These are phyloP conservation scores for Caenorhabditis parvicauda DNA, from an alignment of 2,888 invertebrate species.

Conservation along the genomic window DNA sequence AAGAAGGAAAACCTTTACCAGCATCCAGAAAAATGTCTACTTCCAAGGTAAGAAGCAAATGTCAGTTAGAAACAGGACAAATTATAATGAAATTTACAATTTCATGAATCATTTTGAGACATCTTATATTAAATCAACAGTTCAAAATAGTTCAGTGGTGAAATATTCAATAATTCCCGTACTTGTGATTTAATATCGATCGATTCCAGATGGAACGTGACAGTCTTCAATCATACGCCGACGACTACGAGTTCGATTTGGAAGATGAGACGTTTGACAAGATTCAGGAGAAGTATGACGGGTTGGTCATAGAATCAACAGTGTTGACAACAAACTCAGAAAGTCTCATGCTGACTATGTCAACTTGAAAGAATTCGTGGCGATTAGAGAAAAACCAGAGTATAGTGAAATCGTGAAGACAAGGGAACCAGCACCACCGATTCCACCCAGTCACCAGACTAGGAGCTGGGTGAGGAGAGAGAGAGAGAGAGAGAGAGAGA, in stretches of 20 bases:
- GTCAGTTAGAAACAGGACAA: no score
- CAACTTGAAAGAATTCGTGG: slow-evolving; percentile 51
- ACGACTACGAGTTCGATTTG: slow-evolving; percentile 55
- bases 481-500: no score
- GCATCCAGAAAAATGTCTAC: slow-evolving; percentile 27
- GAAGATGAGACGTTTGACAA: slow-evolving; percentile 55
- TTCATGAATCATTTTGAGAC: no score
- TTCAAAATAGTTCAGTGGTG: no score
- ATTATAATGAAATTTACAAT: no score
- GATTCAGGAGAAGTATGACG: slow-evolving; percentile 27
- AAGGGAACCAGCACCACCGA: slow-evolving; percentile 23
- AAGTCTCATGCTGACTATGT: slow-evolving; percentile 48
- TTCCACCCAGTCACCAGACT: slow-evolving; percentile 43
- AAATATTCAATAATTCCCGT: no score
- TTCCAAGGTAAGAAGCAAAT: slow-evolving; percentile 6
- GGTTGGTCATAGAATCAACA: no score
- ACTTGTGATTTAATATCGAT: no score
- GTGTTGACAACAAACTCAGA: slow-evolving; percentile 1
- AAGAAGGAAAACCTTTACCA: slow-evolving; percentile 42
- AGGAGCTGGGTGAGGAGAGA: slow-evolving; percentile 38
- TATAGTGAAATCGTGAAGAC: slow-evolving; percentile 50
- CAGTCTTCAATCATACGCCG: slow-evolving; percentile 51
- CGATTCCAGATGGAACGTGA: slow-evolving; percentile 49
- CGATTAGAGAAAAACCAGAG: slow-evolving; percentile 46
- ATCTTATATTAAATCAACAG: no score